Conservation (phyloP, 2,888 invertebrate species). For the Craniophora ligustri region DNA sequence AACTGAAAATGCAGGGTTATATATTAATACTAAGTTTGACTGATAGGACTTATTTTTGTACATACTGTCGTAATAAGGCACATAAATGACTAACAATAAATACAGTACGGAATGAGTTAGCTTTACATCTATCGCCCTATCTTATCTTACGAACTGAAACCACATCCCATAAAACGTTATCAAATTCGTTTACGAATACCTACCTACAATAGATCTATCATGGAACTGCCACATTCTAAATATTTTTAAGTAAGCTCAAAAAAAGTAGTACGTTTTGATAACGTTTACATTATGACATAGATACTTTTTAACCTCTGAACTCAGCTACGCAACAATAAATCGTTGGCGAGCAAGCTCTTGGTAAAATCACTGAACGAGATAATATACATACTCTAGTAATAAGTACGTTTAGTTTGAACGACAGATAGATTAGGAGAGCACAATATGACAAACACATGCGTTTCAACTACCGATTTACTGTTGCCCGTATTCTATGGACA, state of each 20-base stretch:
- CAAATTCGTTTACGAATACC: conserved; percentile 35
- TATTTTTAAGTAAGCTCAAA: conserved; percentile 19
- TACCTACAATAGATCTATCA: conserved; percentile 52
- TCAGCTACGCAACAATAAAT: conserved; percentile 27
- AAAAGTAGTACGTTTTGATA: conserved; percentile 23
- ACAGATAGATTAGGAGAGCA: conserved; percentile 21
- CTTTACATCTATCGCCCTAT: conserved; percentile 22
- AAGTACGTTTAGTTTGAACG: conserved; percentile 4
- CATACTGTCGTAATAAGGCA: no score
- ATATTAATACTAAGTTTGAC: no score
- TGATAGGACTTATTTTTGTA: no score
- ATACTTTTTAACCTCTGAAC: conserved; percentile 42
- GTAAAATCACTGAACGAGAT: conserved; percentile 21
- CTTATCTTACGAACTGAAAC: conserved; percentile 63
- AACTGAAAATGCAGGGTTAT: no score
- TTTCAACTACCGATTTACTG: conserved; percentile 11
- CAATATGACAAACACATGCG: conserved; percentile 42
- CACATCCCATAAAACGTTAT: conserved; percentile 62
- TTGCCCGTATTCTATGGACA: conserved; percentile 13
- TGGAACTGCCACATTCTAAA: conserved; percentile 15
- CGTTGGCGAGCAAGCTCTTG: conserved; percentile 16
- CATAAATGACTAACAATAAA: conserved; percentile 10
- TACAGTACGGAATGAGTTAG: conserved; percentile 14
- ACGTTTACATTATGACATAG: conserved; percentile 26
- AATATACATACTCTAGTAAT: not conserved